Evolutionary conservation across 2,888 invertebrate species (phyloP).

Genomic region (Ptilodon capucinus): DNA sequence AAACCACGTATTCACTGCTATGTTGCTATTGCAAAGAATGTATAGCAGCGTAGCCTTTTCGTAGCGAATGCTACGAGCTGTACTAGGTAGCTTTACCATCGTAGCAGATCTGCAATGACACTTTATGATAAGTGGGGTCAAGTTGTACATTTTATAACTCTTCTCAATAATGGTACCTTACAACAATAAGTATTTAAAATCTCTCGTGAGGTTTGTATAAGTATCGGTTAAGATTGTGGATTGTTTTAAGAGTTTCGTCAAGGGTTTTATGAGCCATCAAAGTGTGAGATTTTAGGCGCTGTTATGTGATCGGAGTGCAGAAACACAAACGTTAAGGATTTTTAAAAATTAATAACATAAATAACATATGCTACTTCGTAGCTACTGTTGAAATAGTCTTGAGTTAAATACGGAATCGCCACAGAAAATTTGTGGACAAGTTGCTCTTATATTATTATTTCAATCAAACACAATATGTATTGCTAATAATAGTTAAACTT

Average conservation of each 20-base stretch:
- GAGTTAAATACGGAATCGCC: too few species aligned
- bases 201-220: slow-evolving; percentile 31
- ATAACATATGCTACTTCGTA: too few species aligned
- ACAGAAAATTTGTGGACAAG: too few species aligned
- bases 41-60: slow-evolving; percentile 11
- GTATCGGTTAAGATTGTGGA: slow-evolving; percentile 25
- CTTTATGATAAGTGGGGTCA: slow-evolving; percentile 3
- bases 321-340: too few species aligned
- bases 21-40: background rate
- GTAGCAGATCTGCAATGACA: slow-evolving; percentile 8
- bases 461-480: too few species aligned
- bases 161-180: slow-evolving; percentile 31
- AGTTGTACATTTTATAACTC: slow-evolving; percentile 38
- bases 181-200: slow-evolving; percentile 47
- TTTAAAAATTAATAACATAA: too few species aligned
- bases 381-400: too few species aligned
- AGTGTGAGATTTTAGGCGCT: background rate
- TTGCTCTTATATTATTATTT: too few species aligned
- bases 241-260: slow-evolving; percentile 17
- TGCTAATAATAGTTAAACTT: too few species aligned
- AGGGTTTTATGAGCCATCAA: background rate
- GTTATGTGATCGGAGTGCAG: background rate
- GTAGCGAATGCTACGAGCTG: slow-evolving; percentile 10
- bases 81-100: slow-evolving; percentile 1
- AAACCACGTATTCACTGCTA: background rate